These are phyloP conservation scores for Odontocolon sp. DNA, from an alignment of 2,888 invertebrate species.

Conservation along the genomic window DNA sequence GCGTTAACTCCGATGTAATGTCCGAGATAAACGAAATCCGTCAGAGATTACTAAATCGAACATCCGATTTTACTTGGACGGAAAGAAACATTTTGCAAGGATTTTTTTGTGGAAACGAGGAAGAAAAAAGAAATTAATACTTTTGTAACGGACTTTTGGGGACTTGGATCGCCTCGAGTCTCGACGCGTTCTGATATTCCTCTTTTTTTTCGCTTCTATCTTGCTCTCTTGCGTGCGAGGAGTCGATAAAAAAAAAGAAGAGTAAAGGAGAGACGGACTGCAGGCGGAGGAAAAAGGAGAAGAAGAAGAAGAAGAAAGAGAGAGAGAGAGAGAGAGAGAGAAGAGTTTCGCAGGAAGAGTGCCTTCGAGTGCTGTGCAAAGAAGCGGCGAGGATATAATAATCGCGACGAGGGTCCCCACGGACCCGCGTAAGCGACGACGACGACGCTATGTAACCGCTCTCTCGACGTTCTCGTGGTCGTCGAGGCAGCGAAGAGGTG, in stretches of 20 bases:
- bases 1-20: neutral
- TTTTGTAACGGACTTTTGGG: no score
- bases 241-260: neutral
- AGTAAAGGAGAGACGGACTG: neutral
- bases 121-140: no score
- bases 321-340: conserved; percentile 15
- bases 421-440: conserved; percentile 24
- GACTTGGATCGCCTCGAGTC: no score
- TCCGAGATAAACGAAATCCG: neutral
- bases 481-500: neutral
- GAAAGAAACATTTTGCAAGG: no score
- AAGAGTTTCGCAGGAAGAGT: conserved; percentile 59
- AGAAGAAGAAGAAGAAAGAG: neutral
- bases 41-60: no score
- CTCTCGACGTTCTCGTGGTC: conserved; percentile 6
- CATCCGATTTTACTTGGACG: no score
- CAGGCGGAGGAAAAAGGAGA: neutral
- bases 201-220: no score
- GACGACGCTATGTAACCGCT: conserved; percentile 33
- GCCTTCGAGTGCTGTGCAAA: conserved; percentile 66
- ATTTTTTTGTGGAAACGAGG: no score
- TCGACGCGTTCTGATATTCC: no score
- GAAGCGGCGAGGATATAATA: conserved; percentile 29
- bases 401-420: conserved; percentile 14
- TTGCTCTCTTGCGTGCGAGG: no score